Evolutionary conservation across 2,113 vertebrate species (phyloP).

Genomic region (Protomyctophum bolini): DNA sequence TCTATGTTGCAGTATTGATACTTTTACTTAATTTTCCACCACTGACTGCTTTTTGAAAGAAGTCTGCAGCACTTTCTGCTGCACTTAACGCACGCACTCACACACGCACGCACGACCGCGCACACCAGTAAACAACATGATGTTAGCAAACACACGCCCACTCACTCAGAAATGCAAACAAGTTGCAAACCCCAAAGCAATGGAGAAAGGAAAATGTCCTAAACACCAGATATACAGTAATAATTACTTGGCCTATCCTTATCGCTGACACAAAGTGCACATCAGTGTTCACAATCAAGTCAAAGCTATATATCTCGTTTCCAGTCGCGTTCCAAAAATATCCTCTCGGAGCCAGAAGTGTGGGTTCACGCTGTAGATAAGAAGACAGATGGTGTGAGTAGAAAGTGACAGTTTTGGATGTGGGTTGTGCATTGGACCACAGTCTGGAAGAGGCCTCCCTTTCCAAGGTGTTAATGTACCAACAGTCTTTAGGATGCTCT

Average conservation of each 20-base stretch:
- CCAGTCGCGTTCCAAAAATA: slow-evolving; percentile 45
- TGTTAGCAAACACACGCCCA: not conserved
- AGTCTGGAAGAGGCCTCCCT: too few relatives aligned
- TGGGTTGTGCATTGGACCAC: too few relatives aligned
- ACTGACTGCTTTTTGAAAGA: too few relatives aligned
- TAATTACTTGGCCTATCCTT: not conserved
- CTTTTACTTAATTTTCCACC: too few relatives aligned
- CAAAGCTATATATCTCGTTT: slow-evolving; percentile 30
- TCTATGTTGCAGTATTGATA: too few relatives aligned
- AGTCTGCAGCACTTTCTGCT: too few relatives aligned
- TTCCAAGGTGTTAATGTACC: too few relatives aligned
- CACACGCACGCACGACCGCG: not conserved
- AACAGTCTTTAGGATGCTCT: too few relatives aligned
- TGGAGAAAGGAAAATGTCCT: too few relatives aligned
- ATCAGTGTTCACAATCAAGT: slow-evolving; percentile 22
- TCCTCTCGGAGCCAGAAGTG: not conserved
- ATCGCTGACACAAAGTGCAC: not conserved
- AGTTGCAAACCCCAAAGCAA: not conserved
- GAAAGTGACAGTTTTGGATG: too few relatives aligned
- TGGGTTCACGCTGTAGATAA: too few relatives aligned
- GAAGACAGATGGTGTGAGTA: not conserved
- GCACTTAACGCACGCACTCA: not conserved
- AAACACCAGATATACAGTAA: not conserved
- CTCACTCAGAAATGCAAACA: slow-evolving; percentile 14
- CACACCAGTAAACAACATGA: not conserved